Percentiles rank a stretch among this genome's conserved stretches.
phyloP scores from a whole-genome alignment of 2,797 vertebrate species.

The Champsocephalus esox region DNA sequence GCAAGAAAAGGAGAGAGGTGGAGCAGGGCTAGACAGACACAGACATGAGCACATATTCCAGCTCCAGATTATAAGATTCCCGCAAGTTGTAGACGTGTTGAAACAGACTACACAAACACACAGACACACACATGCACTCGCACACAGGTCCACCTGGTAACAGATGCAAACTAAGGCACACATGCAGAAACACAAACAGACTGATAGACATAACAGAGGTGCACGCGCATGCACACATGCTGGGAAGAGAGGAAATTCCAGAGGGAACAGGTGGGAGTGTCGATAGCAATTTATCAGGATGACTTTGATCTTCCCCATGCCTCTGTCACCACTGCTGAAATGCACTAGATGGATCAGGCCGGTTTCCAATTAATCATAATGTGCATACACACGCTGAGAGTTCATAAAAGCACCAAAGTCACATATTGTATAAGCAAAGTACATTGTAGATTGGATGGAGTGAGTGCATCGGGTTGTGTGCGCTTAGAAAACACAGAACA shows the following conservation, averaged over 20 bases:
- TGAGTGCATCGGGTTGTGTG: slow-evolving; percentile 6
- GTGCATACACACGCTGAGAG: slow-evolving; percentile 38
- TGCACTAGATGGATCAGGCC: slow-evolving; percentile 55
- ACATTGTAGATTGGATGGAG: slow-evolving; percentile 25
- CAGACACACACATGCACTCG: slow-evolving; percentile 35
- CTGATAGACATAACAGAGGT: slow-evolving; percentile 80
- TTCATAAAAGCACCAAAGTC: slow-evolving; percentile 31
- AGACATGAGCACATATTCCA: slow-evolving; percentile 86
- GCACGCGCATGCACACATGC: slow-evolving; percentile 72
- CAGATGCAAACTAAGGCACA: slow-evolving; percentile 76
- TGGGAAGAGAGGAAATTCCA: slow-evolving; percentile 80
- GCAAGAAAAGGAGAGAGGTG: slow-evolving; percentile 58
- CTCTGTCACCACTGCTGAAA: slow-evolving; percentile 69
- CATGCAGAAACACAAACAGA: slow-evolving; percentile 81
- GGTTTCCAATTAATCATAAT: slow-evolving; percentile 54
- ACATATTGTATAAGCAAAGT: slow-evolving; percentile 16
- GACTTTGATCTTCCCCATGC: slow-evolving; percentile 78
- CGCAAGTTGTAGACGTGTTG: slow-evolving; percentile 84
- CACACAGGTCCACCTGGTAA: slow-evolving; percentile 72
- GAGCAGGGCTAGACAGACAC: slow-evolving; percentile 81
- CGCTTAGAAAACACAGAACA: not conserved
- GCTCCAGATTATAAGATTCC: slow-evolving; percentile 87
- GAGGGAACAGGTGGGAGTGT: slow-evolving; percentile 84
- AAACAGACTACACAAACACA: slow-evolving; percentile 79
- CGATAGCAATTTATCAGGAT: slow-evolving; percentile 80